Base-by-base conservation (phyloP, 2,797 vertebrate genomes). In the Hippocampus kuda region DNA sequence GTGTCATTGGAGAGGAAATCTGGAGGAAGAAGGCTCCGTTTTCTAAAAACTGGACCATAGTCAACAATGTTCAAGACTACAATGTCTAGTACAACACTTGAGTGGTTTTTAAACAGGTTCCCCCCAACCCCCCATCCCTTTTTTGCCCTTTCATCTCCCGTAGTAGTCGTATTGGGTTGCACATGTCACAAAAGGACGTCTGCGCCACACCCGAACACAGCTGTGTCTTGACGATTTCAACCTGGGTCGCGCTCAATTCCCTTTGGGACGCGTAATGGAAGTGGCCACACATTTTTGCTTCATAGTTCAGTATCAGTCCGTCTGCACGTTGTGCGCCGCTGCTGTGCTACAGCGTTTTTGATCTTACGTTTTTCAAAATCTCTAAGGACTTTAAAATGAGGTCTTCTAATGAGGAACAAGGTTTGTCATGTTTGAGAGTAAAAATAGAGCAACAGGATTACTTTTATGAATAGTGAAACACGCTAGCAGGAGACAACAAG, bases 191-290 rank as follows among this genome's bases (percentile, higher is more conserved):
- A 62, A 41, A 41, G 57, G 56, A 68, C 8, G 4, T 41, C 1
- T 1, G 24, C 64, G 73, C 75, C 81, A 65, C 81, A 72, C 81
- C 79, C 76, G 15, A 68, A 59, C 63, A 38, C 66, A 78, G 72
- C 73, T 75, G 68, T 71, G 79, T 72, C 78, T 62, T 38, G 66
- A 68, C 34, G 30, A 11, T 60, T 71, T 66, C 13, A 56, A n/a
- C 54, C 65, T 61, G 61, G 65, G 72, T 30, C 68, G 53, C 76
- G 66, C 60, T 70, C 26, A 9, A 67, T 42, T 73, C 72, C 34
- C 66, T 67, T 41, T 1, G 68, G 70, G 51, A 67, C 38, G 20
- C 68, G 11, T 2, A 48, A 3, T 6, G 67, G 49, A 51, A 38
- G 56, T 18, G 16, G 57, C 30, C 27, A 2, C 16, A 2, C 27